Evolutionary conservation across 2,797 vertebrate species (phyloP).

Genomic region (Pachyuromys duprasi): DNA sequence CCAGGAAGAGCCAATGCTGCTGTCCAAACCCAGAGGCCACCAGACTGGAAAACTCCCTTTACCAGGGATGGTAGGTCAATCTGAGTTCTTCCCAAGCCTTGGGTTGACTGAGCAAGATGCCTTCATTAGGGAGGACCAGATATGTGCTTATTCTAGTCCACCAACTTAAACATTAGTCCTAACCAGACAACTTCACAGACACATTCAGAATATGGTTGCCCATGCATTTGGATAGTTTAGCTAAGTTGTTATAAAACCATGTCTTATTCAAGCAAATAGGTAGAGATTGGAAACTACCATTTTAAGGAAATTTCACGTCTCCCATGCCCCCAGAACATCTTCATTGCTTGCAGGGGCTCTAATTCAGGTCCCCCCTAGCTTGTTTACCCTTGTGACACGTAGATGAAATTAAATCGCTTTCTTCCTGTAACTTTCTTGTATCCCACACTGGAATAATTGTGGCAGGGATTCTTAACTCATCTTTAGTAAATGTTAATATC

Average conservation of each 20-base stretch:
- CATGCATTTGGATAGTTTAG: not conserved
- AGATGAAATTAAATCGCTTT: not conserved
- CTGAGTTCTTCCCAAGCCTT: not conserved
- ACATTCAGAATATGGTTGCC: not conserved
- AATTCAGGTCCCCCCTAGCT: not conserved
- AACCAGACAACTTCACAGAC: not conserved
- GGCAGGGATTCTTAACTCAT: constrained; percentile 32
- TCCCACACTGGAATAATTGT: not conserved
- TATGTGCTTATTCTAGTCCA: not conserved
- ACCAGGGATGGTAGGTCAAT: not conserved
- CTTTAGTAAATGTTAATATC: constrained; percentile 27
- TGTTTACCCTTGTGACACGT: not conserved
- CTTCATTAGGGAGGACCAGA: not conserved
- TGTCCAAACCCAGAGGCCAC: not conserved
- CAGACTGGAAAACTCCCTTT: not conserved
- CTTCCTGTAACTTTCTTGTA: not conserved
- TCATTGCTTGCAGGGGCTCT: not conserved
- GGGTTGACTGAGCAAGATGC: not conserved
- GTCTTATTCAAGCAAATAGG: not conserved
- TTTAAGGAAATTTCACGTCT: not conserved
- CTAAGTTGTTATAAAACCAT: not conserved
- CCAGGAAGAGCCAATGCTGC: not conserved
- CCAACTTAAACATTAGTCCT: not conserved
- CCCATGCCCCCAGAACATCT: not conserved
- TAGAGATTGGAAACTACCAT: not conserved